phyloP scores from a whole-genome alignment of 2,888 invertebrate species.

The Polia nebulosa region DNA sequence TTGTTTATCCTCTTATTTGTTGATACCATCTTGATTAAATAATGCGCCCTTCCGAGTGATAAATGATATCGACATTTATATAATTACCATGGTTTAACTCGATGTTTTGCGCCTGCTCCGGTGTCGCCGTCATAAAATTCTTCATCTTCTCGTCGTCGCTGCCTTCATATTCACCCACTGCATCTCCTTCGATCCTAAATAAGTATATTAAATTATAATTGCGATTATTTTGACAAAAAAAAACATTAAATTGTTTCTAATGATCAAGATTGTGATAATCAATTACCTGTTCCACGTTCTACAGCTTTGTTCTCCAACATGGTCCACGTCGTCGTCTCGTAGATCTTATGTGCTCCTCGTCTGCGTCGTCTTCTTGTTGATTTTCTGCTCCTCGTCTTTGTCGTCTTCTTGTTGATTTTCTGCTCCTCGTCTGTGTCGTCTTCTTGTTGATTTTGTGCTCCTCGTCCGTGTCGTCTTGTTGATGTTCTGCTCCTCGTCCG shows the following conservation, averaged over 20 bases:
- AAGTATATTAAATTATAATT: not conserved
- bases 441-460: conserved; percentile 2
- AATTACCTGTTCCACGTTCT: conserved; percentile 23
- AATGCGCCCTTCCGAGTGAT: conserved; percentile 20
- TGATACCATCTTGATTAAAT: conserved; percentile 11
- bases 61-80: conserved; percentile 25
- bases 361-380: conserved; percentile 35
- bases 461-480: conserved; percentile 2
- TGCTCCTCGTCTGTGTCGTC: not conserved
- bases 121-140: conserved; percentile 11
- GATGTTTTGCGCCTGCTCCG: conserved; percentile 10
- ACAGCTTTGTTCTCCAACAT: not conserved
- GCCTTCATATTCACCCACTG: not conserved
- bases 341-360: conserved; percentile 31
- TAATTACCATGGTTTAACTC: conserved; percentile 40
- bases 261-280: not conserved
- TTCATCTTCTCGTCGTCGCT: conserved; percentile 5
- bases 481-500: not conserved
- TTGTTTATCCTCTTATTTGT: not conserved
- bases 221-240: no score
- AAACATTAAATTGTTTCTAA: not conserved
- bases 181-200: conserved; percentile 10
- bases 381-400: conserved; percentile 9
- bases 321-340: conserved; percentile 11
- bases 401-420: conserved; percentile 24